Conservation (phyloP, 2,113 vertebrate genomes). For the Cyanistes caeruleus region DNA sequence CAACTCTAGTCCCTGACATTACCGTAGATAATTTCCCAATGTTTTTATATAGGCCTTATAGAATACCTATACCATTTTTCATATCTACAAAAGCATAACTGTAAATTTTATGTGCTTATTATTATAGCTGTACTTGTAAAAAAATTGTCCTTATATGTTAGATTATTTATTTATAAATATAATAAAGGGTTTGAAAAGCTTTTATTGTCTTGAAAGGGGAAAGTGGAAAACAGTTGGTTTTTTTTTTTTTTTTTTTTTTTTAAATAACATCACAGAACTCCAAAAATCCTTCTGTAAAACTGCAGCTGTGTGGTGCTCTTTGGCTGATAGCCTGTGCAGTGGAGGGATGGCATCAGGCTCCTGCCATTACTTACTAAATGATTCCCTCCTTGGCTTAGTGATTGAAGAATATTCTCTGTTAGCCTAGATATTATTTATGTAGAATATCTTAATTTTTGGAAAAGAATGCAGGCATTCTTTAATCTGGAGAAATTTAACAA, state of each 20-base stretch:
- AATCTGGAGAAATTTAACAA: background rate
- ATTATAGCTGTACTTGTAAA: background rate
- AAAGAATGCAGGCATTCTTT: background rate
- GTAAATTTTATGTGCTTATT: background rate
- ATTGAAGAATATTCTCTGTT: background rate
- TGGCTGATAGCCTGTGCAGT: background rate
- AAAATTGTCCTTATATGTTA: background rate
- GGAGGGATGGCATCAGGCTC: background rate
- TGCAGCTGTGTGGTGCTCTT: constrained; percentile 26
- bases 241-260: background rate
- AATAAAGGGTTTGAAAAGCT: background rate
- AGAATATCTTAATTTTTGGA: background rate
- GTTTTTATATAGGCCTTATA: background rate
- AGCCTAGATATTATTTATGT: background rate
- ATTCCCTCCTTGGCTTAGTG: background rate
- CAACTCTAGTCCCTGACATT: background rate
- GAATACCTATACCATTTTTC: background rate
- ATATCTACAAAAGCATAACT: background rate
- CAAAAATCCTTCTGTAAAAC: background rate
- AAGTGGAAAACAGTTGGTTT: background rate
- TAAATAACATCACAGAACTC: background rate
- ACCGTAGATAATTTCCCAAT: background rate
- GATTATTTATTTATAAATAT: background rate
- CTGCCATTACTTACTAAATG: background rate
- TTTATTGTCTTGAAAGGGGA: background rate